Evolutionary conservation across 2,888 invertebrate genomes (phyloP), one percentile per base, ranked within the genome.

Genomic region (Drosophila antonietae): DNA sequence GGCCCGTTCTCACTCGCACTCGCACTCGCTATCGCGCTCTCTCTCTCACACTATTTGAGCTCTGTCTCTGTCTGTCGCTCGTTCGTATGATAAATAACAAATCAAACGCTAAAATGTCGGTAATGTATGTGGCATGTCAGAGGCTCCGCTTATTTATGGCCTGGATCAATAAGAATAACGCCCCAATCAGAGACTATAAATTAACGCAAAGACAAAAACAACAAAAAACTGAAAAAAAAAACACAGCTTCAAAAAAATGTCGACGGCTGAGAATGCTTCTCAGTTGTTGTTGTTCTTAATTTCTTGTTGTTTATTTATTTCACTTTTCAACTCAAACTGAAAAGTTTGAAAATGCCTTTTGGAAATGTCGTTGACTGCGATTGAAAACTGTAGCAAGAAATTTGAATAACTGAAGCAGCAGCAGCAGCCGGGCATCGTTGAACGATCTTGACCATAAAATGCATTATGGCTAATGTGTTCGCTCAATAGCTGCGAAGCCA

Each of bases 91-190:
- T 89, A 90, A 88, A 88, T 88, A 88, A 90, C 87, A 90, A 90
- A 88, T 88, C 87, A 88, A 88, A 90, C 88, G 90, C 88, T 90
- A 89, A 87, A 87, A 88, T 90, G 90, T 88, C 86, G 86, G 90
- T 89, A 88, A 88, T 88, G 88, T 88, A 88, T 90, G 90, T 89
- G 87, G 85, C 80, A 75, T 87, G 87, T 88, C 87, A 90, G 87
- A 80, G 89, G 77, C 78, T 90, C 75, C 75, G 83, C 62, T 89
- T 89, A 88, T 88, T 88, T 88, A 88, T 88, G 85, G 86, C 88
- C 90, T 90, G 90, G 88, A 88, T 90, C 88, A 88, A 90, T 90
- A 88, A 88, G 88, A 88, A 88, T 88, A 90, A 88, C 88, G 90
- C 90, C 88, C 90, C 88, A 88, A 88, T 88, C 88, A 90, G 88